These are phyloP conservation scores for Huso huso DNA, from an alignment of 2,797 vertebrate species.

Conservation along the genomic window DNA sequence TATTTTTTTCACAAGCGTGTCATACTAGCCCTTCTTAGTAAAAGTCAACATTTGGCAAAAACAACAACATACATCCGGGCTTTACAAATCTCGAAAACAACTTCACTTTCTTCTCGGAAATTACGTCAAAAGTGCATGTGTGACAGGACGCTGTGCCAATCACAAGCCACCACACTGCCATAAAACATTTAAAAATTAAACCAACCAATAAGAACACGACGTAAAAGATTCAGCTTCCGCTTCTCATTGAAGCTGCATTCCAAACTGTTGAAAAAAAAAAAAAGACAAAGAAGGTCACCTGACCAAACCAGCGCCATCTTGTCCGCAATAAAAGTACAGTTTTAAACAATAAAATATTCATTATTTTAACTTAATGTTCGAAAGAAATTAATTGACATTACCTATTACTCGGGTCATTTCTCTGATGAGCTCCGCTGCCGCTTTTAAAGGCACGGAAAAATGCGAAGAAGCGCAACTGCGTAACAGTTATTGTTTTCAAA, in stretches of 20 bases:
- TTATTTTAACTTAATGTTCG: slow-evolving; percentile 37
- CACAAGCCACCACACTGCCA: slow-evolving; percentile 3
- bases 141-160: slow-evolving; percentile 12
- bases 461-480: slow-evolving; percentile 30
- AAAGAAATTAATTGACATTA: slow-evolving; percentile 46
- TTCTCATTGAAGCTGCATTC: slow-evolving; percentile 12
- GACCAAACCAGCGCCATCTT: slow-evolving; percentile 47
- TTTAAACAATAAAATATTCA: slow-evolving; percentile 34
- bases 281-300: slow-evolving; percentile 45
- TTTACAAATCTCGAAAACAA: slow-evolving; percentile 11
- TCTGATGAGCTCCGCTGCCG: slow-evolving; percentile 44
- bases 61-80: slow-evolving; percentile 10
- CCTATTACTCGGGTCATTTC: slow-evolving; percentile 45
- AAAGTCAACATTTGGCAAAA: background rate
- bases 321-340: slow-evolving; percentile 30
- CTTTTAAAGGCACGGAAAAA: slow-evolving; percentile 34
- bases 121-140: slow-evolving; percentile 11
- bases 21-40: background rate
- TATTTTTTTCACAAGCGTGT: too few species aligned
- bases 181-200: slow-evolving; percentile 28
- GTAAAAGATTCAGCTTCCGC: slow-evolving; percentile 29
- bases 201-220: slow-evolving; percentile 5
- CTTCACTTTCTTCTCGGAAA: slow-evolving; percentile 10
- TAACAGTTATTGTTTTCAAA: slow-evolving; percentile 41
- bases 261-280: slow-evolving; percentile 21